Base-by-base conservation (phyloP, 2,888 invertebrate species). In the Drosophila flavopinicola region DNA sequence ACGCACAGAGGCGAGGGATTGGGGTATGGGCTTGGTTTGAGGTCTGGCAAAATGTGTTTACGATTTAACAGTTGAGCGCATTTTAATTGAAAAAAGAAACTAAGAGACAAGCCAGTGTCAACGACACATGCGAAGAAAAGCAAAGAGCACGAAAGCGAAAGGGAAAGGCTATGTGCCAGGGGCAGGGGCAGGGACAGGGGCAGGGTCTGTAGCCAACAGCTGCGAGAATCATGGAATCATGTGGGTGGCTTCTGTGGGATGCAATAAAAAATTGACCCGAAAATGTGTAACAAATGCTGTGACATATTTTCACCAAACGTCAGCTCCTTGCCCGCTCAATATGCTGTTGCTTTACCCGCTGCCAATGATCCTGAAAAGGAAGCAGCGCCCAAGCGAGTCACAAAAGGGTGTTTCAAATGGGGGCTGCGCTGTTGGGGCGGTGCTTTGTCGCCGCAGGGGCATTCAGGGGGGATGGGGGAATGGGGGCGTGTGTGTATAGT, bases 271-370 rank as follows among this genome's bases (percentile, higher is more conserved):
- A 82, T 77, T 82, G 82, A 82, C 85, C 82, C 82, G 77, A 82
- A 82, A 82, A 85, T 82, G 83, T 85, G 85, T 85, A 83, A 85
- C 83, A 83, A 83, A 83, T 83, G 83, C 71, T 83, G 84, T 85
- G 84, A 83, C 83, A 85, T 85, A 83, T 83, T 83, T 85, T 79
- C 85, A 71, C 74, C 58, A 56, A 83, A 70, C 73, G 60, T 71
- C 60, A 30, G 15, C 9, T 20, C 24, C 27, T 10, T 29, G 24
- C 11, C 24, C 6, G 2, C 13, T 42, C 44, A 63, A 63, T 56
- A 44, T 56, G 33, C 54, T 58, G 39, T 66, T 72, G 49, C 59
- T 52, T 59, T 67, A 66, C 78, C 72, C 73, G 65, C 73, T 82
- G 78, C 76, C 80, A 85, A 80, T 80, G 80, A 80, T 85, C 80